Evolutionary conservation across 1,140 invertebrate genomes (phyloP).

Genomic region (Neelides sp.): DNA sequence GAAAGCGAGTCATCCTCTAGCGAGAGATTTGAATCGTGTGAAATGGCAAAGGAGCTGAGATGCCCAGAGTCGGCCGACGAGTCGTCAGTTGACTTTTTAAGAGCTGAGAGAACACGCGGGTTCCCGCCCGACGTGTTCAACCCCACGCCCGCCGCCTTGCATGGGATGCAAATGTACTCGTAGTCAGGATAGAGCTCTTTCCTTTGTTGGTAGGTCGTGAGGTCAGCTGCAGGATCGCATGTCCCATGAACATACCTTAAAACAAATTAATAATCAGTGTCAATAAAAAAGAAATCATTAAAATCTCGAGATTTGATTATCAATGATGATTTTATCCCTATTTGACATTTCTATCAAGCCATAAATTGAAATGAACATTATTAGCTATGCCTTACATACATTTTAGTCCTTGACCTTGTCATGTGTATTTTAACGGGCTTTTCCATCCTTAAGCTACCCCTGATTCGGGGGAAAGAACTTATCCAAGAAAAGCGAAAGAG

Average conservation of each 20-base stretch:
- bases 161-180: constrained; percentile 76
- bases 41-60: constrained; percentile 27
- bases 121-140: constrained; percentile 3
- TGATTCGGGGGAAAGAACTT: too few relatives aligned
- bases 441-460: too few relatives aligned
- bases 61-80: constrained; percentile 15
- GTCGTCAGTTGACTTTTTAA: constrained; percentile 19
- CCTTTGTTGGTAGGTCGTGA: constrained; percentile 57
- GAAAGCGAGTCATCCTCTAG: constrained; percentile 38
- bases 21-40: constrained; percentile 35
- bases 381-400: too few relatives aligned
- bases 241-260: constrained; percentile 78
- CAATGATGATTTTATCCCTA: too few relatives aligned
- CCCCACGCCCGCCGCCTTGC: constrained; percentile 44
- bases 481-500: too few relatives aligned
- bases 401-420: too few relatives aligned
- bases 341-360: too few relatives aligned
- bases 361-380: too few relatives aligned
- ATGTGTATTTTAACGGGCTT: too few relatives aligned
- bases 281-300: neutral
- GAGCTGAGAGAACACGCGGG: constrained; percentile 17
- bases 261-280: constrained; percentile 14
- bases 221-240: constrained; percentile 79
- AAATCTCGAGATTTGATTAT: too few relatives aligned
- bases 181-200: constrained; percentile 69